phyloP scores from a whole-genome alignment of 1,140 invertebrate genomes.

The Phocides pigmalion region DNA sequence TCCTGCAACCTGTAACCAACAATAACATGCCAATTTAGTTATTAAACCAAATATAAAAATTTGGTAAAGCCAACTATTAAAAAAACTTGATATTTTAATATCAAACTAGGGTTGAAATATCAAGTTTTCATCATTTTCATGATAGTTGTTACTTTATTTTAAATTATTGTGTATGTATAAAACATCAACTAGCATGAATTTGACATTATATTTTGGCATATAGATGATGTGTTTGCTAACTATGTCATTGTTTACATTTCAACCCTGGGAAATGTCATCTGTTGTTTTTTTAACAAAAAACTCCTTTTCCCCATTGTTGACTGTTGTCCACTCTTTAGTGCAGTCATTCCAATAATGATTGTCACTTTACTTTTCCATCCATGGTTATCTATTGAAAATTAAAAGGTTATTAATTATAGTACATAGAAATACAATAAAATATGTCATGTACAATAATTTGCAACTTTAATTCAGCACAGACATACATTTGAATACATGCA shows the following conservation, averaged over 20 bases:
- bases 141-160: constrained; percentile 44
- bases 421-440: background rate
- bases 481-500: constrained; percentile 19
- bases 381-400: constrained; percentile 71
- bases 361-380: constrained; percentile 77
- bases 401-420: constrained; percentile 46
- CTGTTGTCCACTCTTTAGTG: constrained; percentile 53
- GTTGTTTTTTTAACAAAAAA: constrained; percentile 64
- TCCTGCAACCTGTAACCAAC: constrained; percentile 26
- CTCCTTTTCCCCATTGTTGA: constrained; percentile 62
- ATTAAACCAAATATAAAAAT: constrained; percentile 1
- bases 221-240: constrained; percentile 64
- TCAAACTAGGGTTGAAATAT: constrained; percentile 13
- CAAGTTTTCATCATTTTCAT: constrained; percentile 56
- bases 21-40: constrained; percentile 37
- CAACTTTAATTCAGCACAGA: background rate
- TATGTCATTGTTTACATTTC: constrained; percentile 81
- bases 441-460: constrained; percentile 11
- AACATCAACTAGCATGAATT: constrained; percentile 56
- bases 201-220: constrained; percentile 52
- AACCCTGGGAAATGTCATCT: constrained; percentile 70
- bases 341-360: constrained; percentile 40
- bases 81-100: constrained; percentile 24
- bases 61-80: constrained; percentile 20
- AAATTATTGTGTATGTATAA: constrained; percentile 25